Evolutionary conservation across 1,140 invertebrate genomes (phyloP).

Genomic region (Drosophila ironensis): DNA sequence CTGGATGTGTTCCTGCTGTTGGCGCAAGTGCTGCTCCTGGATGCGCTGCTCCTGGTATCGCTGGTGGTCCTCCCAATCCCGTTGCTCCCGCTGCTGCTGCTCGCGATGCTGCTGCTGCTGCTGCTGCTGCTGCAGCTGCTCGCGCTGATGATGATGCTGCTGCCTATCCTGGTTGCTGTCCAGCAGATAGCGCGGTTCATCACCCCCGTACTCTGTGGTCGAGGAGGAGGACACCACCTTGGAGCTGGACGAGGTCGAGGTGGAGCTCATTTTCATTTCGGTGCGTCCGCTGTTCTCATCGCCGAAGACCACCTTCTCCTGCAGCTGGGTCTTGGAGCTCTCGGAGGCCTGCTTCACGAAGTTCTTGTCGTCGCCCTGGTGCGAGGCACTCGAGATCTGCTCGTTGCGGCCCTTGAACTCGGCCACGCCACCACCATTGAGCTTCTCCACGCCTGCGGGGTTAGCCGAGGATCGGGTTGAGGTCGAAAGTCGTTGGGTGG

Average conservation of each 20-base stretch:
- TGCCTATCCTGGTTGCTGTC: slow-evolving; percentile 38
- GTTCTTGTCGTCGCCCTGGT: slow-evolving; percentile 85
- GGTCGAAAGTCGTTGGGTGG: slow-evolving; percentile 15
- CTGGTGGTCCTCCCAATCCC: slow-evolving; percentile 6
- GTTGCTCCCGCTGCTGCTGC: slow-evolving; percentile 38
- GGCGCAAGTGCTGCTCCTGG: slow-evolving; percentile 34
- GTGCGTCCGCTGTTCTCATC: slow-evolving; percentile 82
- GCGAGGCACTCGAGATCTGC: slow-evolving; percentile 83
- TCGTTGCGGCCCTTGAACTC: slow-evolving; percentile 85
- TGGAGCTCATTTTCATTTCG: slow-evolving; percentile 76
- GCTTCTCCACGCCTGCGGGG: slow-evolving; percentile 83
- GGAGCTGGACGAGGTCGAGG: slow-evolving; percentile 63
- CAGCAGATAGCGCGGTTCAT: slow-evolving; percentile 58
- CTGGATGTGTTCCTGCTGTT: slow-evolving; percentile 28
- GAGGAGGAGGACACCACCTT: slow-evolving; percentile 72
- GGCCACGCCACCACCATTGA: slow-evolving; percentile 85
- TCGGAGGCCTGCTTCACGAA: slow-evolving; percentile 84
- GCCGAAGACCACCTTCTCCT: slow-evolving; percentile 84
- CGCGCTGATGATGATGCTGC: slow-evolving; percentile 34
- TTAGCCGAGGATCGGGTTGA: not conserved
- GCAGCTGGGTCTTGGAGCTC: slow-evolving; percentile 84
- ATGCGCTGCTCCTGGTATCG: too few relatives aligned
- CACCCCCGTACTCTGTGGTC: slow-evolving; percentile 57
- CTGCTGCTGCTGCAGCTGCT: slow-evolving; percentile 48
- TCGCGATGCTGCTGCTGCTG: slow-evolving; percentile 43